These are phyloP conservation scores for Macrophya alboannulata DNA, from an alignment of 2,888 invertebrate genomes.

Conservation along the genomic window DNA sequence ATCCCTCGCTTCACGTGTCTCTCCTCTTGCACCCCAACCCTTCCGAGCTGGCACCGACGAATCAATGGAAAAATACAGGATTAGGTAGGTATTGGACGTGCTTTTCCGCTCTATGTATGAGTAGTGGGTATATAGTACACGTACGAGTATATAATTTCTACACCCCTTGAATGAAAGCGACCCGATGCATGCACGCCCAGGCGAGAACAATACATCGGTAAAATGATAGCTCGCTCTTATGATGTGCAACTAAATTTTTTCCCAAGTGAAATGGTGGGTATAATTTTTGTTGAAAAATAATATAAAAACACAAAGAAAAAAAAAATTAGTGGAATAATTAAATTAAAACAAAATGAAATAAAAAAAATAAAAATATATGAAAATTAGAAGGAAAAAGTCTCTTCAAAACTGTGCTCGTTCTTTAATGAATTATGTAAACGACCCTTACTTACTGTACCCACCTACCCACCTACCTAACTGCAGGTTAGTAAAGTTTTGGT, in stretches of 20 bases:
- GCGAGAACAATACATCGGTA: constrained; percentile 17
- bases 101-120: constrained; percentile 25
- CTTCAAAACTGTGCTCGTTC: constrained; percentile 76
- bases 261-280: neutral
- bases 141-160: neutral
- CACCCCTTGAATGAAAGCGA: constrained; percentile 18
- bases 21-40: constrained; percentile 60
- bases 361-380: constrained; percentile 60
- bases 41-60: constrained; percentile 69
- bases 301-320: no score
- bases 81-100: constrained; percentile 68
- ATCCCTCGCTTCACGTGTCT: constrained; percentile 65
- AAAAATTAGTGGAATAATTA: constrained; percentile 55
- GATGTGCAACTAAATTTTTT: neutral
- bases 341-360: constrained; percentile 66
- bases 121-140: neutral
- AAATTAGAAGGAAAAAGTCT: constrained; percentile 63
- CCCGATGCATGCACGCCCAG: constrained; percentile 12
- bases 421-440: constrained; percentile 78
- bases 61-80: constrained; percentile 78
- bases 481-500: constrained; percentile 73
- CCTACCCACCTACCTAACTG: constrained; percentile 49
- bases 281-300: constrained; percentile 58
- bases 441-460: constrained; percentile 71
- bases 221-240: constrained; percentile 6